Evolutionary conservation across 2,113 vertebrate genomes (phyloP).

Genomic region (Thamnaconus septentrionalis): DNA sequence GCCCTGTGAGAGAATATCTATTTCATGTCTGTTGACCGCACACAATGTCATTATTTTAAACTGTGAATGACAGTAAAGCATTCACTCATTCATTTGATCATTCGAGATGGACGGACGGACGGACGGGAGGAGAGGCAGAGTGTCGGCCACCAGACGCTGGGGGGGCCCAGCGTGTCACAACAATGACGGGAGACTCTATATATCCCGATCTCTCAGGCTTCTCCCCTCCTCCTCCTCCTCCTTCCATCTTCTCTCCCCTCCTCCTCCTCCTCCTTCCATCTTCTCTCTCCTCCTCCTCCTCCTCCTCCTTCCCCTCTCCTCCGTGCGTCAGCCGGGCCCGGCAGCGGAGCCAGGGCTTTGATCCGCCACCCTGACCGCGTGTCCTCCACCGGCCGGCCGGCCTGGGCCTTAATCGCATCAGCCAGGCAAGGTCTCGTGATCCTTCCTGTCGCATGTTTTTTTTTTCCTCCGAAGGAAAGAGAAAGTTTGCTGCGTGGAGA

Average conservation of each 20-base stretch:
- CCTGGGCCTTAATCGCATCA: constrained; percentile 30
- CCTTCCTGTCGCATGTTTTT: not conserved
- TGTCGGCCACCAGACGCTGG: constrained; percentile 62
- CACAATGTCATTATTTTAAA: no score
- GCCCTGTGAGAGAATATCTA: no score
- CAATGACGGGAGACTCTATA: constrained; percentile 59
- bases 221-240: constrained; percentile 4
- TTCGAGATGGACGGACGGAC: constrained; percentile 30
- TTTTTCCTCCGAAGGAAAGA: no score
- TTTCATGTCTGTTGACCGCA: no score
- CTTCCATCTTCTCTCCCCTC: constrained; percentile 16
- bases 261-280: constrained; percentile 19
- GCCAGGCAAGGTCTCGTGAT: constrained; percentile 6
- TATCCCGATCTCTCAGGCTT: constrained; percentile 33
- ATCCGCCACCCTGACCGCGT: constrained; percentile 31
- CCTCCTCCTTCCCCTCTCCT: constrained; percentile 10
- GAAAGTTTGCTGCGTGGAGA: no score
- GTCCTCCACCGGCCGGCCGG: constrained; percentile 8
- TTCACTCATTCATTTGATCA: no score
- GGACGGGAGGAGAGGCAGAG: constrained; percentile 41
- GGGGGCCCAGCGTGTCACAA: constrained; percentile 57
- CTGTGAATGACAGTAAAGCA: no score
- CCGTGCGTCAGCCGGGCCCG: no score
- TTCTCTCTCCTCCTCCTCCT: constrained; percentile 24
- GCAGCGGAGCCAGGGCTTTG: constrained; percentile 14